Conservation (phyloP, 2,113 vertebrate genomes). For the Oreocharis arfaki region DNA sequence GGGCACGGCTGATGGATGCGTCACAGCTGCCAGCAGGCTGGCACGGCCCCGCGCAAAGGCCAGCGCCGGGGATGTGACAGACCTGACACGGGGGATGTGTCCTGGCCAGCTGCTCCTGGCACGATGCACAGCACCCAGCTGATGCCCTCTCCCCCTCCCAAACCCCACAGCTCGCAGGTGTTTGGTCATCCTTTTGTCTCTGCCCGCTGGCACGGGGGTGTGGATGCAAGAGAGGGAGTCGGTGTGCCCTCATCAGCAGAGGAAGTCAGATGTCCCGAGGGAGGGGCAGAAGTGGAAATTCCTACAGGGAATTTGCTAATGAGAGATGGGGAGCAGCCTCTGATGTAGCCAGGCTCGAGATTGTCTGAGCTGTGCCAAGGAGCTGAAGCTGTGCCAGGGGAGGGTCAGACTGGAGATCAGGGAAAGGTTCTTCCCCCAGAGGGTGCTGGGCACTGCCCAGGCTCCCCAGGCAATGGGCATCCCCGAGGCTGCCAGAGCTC, state of each 20-base stretch:
- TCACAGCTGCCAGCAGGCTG: neutral
- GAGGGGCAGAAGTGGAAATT: neutral
- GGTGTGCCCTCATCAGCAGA: neutral
- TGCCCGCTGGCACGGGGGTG: neutral
- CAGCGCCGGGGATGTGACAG: neutral
- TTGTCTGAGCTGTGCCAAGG: neutral
- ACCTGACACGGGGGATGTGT: neutral
- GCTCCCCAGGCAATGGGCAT: neutral
- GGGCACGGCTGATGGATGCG: neutral
- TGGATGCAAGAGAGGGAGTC: neutral
- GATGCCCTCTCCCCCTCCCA: neutral
- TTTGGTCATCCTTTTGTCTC: neutral
- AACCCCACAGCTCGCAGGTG: neutral
- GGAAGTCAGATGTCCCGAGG: fast-evolving
- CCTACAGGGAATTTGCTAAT: neutral
- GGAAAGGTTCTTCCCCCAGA: neutral
- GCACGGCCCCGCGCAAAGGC: neutral
- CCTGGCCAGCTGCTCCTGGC: neutral
- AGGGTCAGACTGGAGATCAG: fast-evolving
- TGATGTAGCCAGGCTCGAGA: neutral
- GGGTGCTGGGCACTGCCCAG: neutral
- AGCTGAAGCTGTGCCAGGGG: fast-evolving
- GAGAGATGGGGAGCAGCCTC: neutral
- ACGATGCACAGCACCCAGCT: fast-evolving
- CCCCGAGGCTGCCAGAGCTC: neutral